A percentile compares a stretch with the other conserved stretches of the same genome.
These are phyloP conservation scores for Campylorhamphus procurvoides DNA, from an alignment of 2,113 vertebrate species.

Conservation along the genomic window DNA sequence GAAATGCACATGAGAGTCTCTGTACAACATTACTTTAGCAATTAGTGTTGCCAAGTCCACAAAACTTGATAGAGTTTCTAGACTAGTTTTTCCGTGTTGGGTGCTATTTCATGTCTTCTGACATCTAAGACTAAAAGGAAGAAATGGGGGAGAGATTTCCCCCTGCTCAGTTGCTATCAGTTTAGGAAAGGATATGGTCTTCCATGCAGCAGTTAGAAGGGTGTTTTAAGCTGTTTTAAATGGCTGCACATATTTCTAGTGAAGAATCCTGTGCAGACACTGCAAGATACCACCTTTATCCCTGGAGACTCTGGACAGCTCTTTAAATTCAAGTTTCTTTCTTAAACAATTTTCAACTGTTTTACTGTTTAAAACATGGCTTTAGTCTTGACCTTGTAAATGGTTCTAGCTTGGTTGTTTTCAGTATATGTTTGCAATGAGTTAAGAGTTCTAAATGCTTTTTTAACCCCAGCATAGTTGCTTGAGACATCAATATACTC, in stretches of 20 bases:
- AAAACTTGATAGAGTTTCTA: slow-evolving; percentile 1
- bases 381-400: not conserved
- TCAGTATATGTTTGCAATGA: not conserved
- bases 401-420: slow-evolving; percentile 4
- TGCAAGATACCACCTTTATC: not conserved
- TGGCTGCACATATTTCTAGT: not conserved
- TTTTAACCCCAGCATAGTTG: slow-evolving; percentile 6
- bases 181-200: not conserved
- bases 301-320: not conserved
- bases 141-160: not conserved
- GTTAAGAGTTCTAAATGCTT: slow-evolving; percentile 18
- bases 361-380: not conserved
- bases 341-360: slow-evolving; percentile 1
- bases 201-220: not conserved
- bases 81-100: not conserved
- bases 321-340: slow-evolving; percentile 3
- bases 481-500: not conserved
- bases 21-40: not conserved
- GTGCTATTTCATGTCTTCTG: not conserved
- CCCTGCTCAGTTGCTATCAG: not conserved
- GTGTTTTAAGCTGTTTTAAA: not conserved
- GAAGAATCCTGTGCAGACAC: not conserved
- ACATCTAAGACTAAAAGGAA: not conserved
- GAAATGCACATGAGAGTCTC: slow-evolving; percentile 10
- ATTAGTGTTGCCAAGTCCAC: not conserved